Evolutionary conservation across 2,888 invertebrate genomes (phyloP).

Genomic region (Eudasyphora cyanicolor): DNA sequence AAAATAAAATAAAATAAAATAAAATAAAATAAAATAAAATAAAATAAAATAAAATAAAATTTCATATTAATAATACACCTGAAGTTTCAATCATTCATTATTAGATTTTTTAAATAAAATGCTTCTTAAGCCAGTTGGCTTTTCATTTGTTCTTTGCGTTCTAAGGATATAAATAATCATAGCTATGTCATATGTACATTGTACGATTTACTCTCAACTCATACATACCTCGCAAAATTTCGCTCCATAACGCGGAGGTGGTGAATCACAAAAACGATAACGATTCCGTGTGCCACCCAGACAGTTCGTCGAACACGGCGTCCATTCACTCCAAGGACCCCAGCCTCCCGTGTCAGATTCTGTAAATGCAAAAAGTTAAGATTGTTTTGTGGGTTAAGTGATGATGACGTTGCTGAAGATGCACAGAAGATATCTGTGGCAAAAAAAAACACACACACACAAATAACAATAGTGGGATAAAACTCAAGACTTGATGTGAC

Average conservation of each 20-base stretch:
- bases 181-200: background rate
- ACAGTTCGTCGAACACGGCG: constrained; percentile 89
- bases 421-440: background rate
- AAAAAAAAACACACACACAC: too few relatives aligned
- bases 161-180: background rate
- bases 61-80: constrained; percentile 43
- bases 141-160: background rate
- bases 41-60: background rate
- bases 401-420: too few relatives aligned
- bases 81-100: background rate
- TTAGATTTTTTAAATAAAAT: background rate
- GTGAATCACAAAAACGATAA: constrained; percentile 93
- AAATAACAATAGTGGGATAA: constrained; percentile 4
- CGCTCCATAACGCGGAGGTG: constrained; percentile 92
- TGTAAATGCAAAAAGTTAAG: constrained; percentile 76
- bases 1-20: background rate
- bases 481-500: background rate
- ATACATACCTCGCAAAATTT: constrained; percentile 90
- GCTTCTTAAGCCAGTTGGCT: background rate
- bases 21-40: background rate
- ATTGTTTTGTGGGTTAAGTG: constrained; percentile 23
- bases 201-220: background rate
- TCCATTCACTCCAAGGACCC: constrained; percentile 92
- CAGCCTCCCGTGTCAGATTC: constrained; percentile 89
- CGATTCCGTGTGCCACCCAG: constrained; percentile 90